Evolutionary conservation across 2,797 vertebrate species (phyloP).

Genomic region (Scolopax rusticola): DNA sequence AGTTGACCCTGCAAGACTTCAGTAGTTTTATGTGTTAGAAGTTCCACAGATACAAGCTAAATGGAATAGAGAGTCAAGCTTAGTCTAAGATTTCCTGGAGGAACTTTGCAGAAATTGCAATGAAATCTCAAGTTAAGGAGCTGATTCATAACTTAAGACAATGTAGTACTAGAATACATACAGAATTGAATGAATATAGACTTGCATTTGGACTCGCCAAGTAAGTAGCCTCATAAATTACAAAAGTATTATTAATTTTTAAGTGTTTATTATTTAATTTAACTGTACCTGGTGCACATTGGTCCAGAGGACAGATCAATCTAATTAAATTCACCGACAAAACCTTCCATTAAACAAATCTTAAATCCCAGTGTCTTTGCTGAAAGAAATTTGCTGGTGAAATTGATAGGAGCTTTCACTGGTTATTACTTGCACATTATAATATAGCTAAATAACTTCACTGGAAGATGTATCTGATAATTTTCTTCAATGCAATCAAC

Average conservation of each 20-base stretch:
- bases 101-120: neutral
- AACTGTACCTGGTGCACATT: neutral
- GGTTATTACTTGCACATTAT: neutral
- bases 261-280: neutral
- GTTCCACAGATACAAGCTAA: neutral
- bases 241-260: neutral
- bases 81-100: neutral
- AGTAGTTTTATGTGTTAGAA: neutral
- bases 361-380: neutral
- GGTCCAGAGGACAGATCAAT: neutral
- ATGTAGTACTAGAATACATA: neutral
- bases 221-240: neutral
- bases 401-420: neutral
- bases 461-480: neutral
- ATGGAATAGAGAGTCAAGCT: neutral
- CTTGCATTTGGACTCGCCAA: neutral
- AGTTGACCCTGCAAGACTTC: neutral
- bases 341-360: neutral
- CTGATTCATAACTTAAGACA: neutral
- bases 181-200: neutral
- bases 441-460: conserved; percentile 4
- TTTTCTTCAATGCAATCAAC: neutral
- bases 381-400: neutral
- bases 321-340: neutral
- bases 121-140: neutral